phyloP scores from a whole-genome alignment of 2,888 invertebrate genomes.

The Volucella zonaria region DNA sequence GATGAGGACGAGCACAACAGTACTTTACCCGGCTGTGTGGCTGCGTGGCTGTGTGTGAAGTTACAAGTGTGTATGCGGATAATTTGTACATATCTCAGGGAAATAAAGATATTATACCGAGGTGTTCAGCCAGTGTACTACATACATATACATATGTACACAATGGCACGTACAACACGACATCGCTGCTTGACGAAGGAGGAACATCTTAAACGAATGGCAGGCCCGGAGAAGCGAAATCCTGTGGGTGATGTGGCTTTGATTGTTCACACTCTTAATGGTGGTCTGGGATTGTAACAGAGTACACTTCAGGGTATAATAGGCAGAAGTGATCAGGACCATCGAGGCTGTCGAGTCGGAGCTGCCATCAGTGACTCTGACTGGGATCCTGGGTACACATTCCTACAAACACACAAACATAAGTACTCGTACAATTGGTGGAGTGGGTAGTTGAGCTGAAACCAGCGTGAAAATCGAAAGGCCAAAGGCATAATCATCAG shows the following conservation, averaged over 20 bases:
- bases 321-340: constrained; percentile 76
- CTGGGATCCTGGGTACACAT: constrained; percentile 33
- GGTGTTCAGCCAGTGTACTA: constrained; percentile 63
- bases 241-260: constrained; percentile 75
- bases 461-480: constrained; percentile 75
- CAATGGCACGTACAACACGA: constrained; percentile 43
- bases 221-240: constrained; percentile 61
- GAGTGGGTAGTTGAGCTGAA: constrained; percentile 56
- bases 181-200: constrained; percentile 39
- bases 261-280: constrained; percentile 75
- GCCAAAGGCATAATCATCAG: constrained; percentile 75
- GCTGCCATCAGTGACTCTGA: constrained; percentile 48
- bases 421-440: constrained; percentile 3
- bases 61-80: constrained; percentile 57
- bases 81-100: constrained; percentile 73
- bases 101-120: constrained; percentile 74
- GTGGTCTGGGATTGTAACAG: constrained; percentile 74
- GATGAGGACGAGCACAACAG: constrained; percentile 36
- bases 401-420: constrained; percentile 18
- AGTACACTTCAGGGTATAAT: constrained; percentile 75
- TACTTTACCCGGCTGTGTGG: constrained; percentile 3
- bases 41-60: constrained; percentile 36
- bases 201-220: constrained; percentile 68
- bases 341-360: constrained; percentile 59
- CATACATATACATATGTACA: constrained; percentile 6